A percentile compares a stretch with the other conserved stretches of the same genome.
Evolutionary conservation across 1,140 invertebrate genomes (phyloP).

Genomic region (Mamestra configurata): DNA sequence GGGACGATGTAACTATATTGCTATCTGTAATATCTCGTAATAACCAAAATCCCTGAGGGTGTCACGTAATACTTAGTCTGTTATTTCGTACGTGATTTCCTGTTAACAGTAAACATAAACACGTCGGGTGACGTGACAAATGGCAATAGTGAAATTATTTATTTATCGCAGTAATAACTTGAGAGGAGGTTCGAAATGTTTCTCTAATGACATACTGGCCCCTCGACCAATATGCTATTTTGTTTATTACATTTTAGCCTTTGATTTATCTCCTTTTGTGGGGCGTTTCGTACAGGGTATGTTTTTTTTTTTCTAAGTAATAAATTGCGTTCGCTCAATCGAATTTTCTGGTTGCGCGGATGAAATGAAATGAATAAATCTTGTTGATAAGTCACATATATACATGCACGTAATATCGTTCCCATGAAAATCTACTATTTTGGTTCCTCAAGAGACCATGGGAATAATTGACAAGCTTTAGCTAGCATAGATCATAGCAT

Average conservation of each 20-base stretch:
- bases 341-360: slow-evolving; percentile 30
- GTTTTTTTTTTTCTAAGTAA: slow-evolving; percentile 47
- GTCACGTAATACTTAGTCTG: slow-evolving; percentile 33
- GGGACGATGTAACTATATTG: slow-evolving; percentile 14
- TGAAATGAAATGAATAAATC: slow-evolving; percentile 56
- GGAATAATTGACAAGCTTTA: too few species aligned
- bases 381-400: background rate
- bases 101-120: slow-evolving; percentile 30
- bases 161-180: slow-evolving; percentile 52
- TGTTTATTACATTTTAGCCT: slow-evolving; percentile 54
- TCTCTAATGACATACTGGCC: slow-evolving; percentile 54
- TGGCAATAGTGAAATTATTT: slow-evolving; percentile 53
- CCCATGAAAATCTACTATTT: too few species aligned
- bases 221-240: slow-evolving; percentile 49
- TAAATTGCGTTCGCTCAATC: slow-evolving; percentile 48
- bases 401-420: background rate
- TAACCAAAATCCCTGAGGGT: slow-evolving; percentile 30
- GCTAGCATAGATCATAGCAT: too few species aligned
- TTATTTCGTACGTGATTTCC: slow-evolving; percentile 47
- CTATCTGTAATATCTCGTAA: slow-evolving; percentile 45
- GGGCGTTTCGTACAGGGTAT: slow-evolving; percentile 37
- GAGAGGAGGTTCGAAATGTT: slow-evolving; percentile 53
- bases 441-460: too few species aligned
- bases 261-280: slow-evolving; percentile 52
- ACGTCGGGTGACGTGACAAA: slow-evolving; percentile 52